Evolutionary conservation across 2,888 invertebrate genomes (phyloP), one percentile per base, ranked within the genome.

Genomic region (Yponomeuta cagnagella): DNA sequence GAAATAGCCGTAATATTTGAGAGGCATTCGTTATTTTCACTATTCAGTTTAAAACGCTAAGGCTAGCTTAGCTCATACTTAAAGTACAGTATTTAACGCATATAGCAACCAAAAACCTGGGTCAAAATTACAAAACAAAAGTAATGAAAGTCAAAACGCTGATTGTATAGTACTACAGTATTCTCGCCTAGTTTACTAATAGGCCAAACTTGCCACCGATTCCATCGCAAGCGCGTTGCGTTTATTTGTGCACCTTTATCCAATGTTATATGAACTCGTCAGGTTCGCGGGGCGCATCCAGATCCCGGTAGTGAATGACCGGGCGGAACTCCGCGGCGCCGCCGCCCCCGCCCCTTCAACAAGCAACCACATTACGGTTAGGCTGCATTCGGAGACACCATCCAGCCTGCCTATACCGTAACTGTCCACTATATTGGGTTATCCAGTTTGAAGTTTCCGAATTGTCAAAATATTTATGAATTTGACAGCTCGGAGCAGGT

Each of bases 231-330:
- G 12, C 67, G 67, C 1, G 30, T 23, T 30, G 65, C 4, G 33
- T 65, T 65, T n/a, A 65, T 65, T 12, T 65, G 33, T 10, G 65
- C 33, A 65, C 65, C 30, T 65, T 31, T 65, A 10, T 33, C 31
- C 33, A 65, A 33, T 64, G 64, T 43, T 95, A 96, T 79, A 96
- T 93, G 90, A 96, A 96, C 89, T 97, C 97, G 89, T 97, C 96
- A 76, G 97, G 96, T 90, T 97, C 97, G 87, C 97, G 95, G 75
- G 97, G 97, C 77, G 97, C 97, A 90, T 98, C 98, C 93, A 98
- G 94, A 93, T 98, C 98, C 86, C 97, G 94, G 93, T 98, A 98
- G 93, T 97, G 97, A 86, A 97, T 96, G 84, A 97, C 95, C 80
- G 97, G 96, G 83, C 97, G 95, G 93, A 95, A 96, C 87, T 97